A percentile compares a stretch with the other conserved stretches of the same genome.
phyloP scores from a whole-genome alignment of 2,797 vertebrate species.

The Anguilla obscura region DNA sequence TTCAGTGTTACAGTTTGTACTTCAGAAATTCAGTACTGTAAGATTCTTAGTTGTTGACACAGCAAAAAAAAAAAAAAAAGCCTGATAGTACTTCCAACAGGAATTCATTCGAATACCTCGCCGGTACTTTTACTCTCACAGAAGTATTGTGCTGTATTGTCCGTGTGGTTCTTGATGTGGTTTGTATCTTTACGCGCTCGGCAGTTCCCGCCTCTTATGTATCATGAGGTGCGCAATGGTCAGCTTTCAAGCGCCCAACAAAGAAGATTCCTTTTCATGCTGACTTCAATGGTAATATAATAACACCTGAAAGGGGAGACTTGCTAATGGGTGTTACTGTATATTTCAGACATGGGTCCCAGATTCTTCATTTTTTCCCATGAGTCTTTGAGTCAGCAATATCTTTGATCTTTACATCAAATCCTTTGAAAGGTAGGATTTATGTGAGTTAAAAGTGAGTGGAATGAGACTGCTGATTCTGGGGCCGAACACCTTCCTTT shows the following conservation, averaged over 20 bases:
- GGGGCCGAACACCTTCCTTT: neutral
- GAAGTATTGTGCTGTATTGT: constrained; percentile 18
- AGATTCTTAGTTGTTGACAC: neutral
- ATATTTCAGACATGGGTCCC: constrained; percentile 35
- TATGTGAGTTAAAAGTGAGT: constrained; percentile 19
- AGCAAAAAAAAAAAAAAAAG: neutral
- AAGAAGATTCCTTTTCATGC: constrained; percentile 47
- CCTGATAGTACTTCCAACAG: neutral
- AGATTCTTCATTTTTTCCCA: constrained; percentile 35
- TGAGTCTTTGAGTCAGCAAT: constrained; percentile 31
- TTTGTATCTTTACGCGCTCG: constrained; percentile 14
- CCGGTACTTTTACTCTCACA: neutral
- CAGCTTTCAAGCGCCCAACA: constrained; percentile 42
- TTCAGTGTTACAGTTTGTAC: neutral
- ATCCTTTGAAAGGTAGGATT: constrained; percentile 26
- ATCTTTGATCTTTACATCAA: constrained; percentile 49
- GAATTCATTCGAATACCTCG: neutral
- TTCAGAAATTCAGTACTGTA: neutral
- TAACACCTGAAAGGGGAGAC: constrained; percentile 49
- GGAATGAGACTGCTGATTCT: constrained; percentile 1
- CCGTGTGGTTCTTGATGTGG: constrained; percentile 33
- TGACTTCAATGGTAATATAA: constrained; percentile 53
- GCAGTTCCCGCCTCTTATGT: constrained; percentile 15
- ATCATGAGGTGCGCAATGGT: constrained; percentile 29
- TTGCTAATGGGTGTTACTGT: constrained; percentile 47